Base-by-base conservation (phyloP, 2,797 vertebrate genomes). In the Aselliscus stoliczkanus region DNA sequence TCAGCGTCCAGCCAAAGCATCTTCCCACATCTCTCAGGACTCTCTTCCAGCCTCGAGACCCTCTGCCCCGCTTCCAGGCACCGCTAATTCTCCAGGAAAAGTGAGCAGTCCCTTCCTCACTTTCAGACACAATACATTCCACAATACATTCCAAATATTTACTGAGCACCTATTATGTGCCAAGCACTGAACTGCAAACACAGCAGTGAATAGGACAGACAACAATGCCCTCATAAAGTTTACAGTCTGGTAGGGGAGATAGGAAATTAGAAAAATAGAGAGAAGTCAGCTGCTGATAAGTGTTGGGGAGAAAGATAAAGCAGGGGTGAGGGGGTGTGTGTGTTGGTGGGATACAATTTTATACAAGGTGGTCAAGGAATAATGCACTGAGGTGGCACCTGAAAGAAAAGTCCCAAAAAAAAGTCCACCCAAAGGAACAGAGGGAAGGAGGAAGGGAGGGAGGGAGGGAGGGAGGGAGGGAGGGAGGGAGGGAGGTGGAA, bases 91-190 rank as follows among this genome's bases (percentile, higher is more conserved):
- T 9, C 58, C 84, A 44, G 58, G 25, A 75, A 62, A 54, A n/a
- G 34, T 65, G 23, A 34, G 62, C n/a, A 44, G 90, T 44, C 34
- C n/a, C 1, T 4, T 44, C 44, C 64, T 67, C 25, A n/a, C 34
- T 25, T 58, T 79, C 34, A 69, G 39, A 56, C 12, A 56, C 20
- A n/a, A 80, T 11, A 29, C 69, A 54, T 7, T 56, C 39, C 37
- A 10, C 6, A n/a, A n/a, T n/a, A n/a, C n/a, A n/a, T n/a, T n/a
- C n/a, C n/a, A 17, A 54, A 72, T 29, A 83, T 42, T 83, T 50
- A 50, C 13, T 73, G 64, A 95, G 64, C 42, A 82, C 69, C 31
- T 83, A 77, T 50, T 58, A n/a, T 27, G 44, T 86, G 58, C 72
- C 83, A 44, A 10, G 54, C 20, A 42, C 54, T 76, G 54, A 50